Conservation (phyloP, 2,888 invertebrate genomes). For the Acrobasis consociella region DNA sequence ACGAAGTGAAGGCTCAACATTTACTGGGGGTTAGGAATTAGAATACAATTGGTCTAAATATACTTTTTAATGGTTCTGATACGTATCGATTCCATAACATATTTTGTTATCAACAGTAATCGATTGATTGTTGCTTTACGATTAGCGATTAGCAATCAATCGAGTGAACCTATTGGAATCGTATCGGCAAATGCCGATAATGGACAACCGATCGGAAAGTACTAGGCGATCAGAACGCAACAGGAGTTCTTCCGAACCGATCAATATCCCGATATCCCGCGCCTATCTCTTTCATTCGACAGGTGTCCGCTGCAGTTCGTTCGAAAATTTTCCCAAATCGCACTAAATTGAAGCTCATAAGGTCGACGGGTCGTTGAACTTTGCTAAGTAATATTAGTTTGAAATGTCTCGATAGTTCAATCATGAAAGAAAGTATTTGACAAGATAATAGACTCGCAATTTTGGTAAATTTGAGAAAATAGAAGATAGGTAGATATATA, state of each 20-base stretch:
- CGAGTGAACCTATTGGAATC: conserved; percentile 44
- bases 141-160: conserved; percentile 9
- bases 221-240: conserved; percentile 58
- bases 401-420: neutral
- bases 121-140: neutral
- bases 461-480: neutral
- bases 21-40: neutral
- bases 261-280: conserved; percentile 63
- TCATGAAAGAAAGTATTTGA: neutral
- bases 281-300: conserved; percentile 53
- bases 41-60: too few species aligned
- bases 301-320: conserved; percentile 36
- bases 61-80: too few species aligned
- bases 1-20: neutral
- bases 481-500: too few species aligned
- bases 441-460: neutral
- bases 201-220: conserved; percentile 74
- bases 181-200: conserved; percentile 74
- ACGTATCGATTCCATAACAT: neutral
- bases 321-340: conserved; percentile 24
- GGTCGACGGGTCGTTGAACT: conserved; percentile 21
- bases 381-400: neutral
- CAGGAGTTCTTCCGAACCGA: conserved; percentile 69
- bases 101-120: neutral
- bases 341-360: conserved; percentile 15